Base-by-base conservation (phyloP, 1,140 invertebrate species). In the Zaprionus inermis region DNA sequence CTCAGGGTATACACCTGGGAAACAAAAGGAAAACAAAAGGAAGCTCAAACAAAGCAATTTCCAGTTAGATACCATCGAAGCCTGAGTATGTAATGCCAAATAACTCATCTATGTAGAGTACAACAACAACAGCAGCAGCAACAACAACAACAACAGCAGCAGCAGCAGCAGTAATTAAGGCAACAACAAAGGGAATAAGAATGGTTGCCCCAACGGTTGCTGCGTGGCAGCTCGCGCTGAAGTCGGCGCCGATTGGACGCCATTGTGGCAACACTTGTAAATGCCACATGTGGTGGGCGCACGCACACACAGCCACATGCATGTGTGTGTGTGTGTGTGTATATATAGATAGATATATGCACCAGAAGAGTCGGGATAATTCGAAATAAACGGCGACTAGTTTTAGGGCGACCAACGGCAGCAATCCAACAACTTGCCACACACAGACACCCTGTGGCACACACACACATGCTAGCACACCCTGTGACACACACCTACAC, bases 331-430 rank as follows among this genome's bases (percentile, higher is more conserved):
- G 9, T 65, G 28, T 30, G n/a, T 44, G 24, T 28, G 14, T 24
- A 41, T 36, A 36, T n/a, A 24, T 24, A 49, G 14, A 54, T 20
- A 49, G 14, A 44, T 30, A 24, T 28, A 28, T 52, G 44, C 28
- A 7, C 12, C 16, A 49, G 20, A 24, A 22, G 49, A 41, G 28
- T 66, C 18, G 60, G 59, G 59, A 74, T 77, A 74, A 74, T 74
- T 77, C 69, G 34, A 74, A 70, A 74, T 74, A 64, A 70, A 70
- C 54, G 72, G 72, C 55, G 34, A 75, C 61, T 75, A 75, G 72
- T 74, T 68, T 85, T 72, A 60, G 55, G 56, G 56, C 72, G 78
- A 70, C 71, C 78, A 78, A 64, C 78, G 54, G 61, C 34, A 66
- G 52, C 60, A 49, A 44, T 51, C 51, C 56, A 74, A 34, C 60